Conservation (phyloP, 2,888 invertebrate species). For the Nephrotoma flavescens region DNA sequence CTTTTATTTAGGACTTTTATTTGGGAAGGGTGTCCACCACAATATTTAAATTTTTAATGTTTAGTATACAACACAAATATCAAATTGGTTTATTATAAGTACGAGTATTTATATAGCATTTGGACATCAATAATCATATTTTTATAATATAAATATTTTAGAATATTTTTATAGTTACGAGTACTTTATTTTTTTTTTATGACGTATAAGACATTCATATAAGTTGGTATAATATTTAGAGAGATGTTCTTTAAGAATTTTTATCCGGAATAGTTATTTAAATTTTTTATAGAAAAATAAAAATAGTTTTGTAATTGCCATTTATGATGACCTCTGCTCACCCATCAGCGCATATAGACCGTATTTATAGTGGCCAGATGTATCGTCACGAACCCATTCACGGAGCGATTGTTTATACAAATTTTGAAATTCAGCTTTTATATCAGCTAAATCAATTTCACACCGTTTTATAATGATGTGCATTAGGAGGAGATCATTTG, state of each 20-base stretch:
- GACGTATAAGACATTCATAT: background rate
- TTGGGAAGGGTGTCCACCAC: background rate
- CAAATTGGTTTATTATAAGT: background rate
- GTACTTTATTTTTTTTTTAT: background rate
- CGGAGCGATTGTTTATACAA: background rate
- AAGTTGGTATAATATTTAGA: background rate
- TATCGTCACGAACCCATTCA: background rate
- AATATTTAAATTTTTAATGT: background rate
- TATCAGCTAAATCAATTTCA: background rate
- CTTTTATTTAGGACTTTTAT: background rate
- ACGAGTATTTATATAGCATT: background rate
- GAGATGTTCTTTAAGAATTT: background rate
- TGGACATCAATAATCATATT: background rate
- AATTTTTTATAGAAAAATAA: background rate
- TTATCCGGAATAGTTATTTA: background rate
- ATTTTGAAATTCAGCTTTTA: background rate
- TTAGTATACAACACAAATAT: background rate
- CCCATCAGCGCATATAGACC: conserved; percentile 1
- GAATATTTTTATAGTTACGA: background rate
- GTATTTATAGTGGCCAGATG: background rate
- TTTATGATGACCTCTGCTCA: background rate
- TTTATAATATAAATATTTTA: background rate
- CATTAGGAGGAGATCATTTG: background rate
- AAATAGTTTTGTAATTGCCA: background rate
- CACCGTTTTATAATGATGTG: background rate